A percentile compares a stretch with the other conserved stretches of the same genome.
Evolutionary conservation across 1,140 invertebrate genomes (phyloP).

Genomic region (Pseudomyrmex flavicornis): DNA sequence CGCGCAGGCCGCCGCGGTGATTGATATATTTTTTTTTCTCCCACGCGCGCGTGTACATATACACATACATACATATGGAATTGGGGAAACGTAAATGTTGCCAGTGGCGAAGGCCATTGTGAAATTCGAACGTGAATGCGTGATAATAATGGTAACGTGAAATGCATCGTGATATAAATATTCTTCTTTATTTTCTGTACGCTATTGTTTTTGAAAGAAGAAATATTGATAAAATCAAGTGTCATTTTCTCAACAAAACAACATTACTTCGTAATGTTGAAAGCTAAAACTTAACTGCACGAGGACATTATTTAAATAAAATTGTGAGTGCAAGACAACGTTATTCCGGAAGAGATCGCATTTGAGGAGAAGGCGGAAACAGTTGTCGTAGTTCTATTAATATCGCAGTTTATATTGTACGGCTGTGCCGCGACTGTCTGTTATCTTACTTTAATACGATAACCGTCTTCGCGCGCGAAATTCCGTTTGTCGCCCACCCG

Average conservation of each 20-base stretch:
- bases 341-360: background rate
- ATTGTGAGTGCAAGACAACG: background rate
- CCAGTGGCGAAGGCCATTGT: constrained; percentile 18
- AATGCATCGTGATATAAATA: background rate
- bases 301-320: too few species aligned
- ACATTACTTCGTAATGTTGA: too few species aligned
- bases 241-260: too few species aligned
- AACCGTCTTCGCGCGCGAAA: constrained; percentile 33
- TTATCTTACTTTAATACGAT: constrained; percentile 39
- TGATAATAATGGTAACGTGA: constrained; percentile 3
- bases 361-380: background rate
- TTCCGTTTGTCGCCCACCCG: constrained; percentile 51
- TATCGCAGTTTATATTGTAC: background rate
- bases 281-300: too few species aligned
- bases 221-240: constrained; percentile 6
- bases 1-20: background rate
- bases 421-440: constrained; percentile 35
- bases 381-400: constrained; percentile 5
- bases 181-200: background rate
- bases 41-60: background rate
- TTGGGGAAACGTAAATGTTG: constrained; percentile 2
- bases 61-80: background rate
- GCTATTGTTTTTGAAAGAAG: background rate
- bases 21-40: constrained; percentile 24
- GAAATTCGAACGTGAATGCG: background rate